phyloP scores from a whole-genome alignment of 2,888 invertebrate species.

The Apeira syringaria region DNA sequence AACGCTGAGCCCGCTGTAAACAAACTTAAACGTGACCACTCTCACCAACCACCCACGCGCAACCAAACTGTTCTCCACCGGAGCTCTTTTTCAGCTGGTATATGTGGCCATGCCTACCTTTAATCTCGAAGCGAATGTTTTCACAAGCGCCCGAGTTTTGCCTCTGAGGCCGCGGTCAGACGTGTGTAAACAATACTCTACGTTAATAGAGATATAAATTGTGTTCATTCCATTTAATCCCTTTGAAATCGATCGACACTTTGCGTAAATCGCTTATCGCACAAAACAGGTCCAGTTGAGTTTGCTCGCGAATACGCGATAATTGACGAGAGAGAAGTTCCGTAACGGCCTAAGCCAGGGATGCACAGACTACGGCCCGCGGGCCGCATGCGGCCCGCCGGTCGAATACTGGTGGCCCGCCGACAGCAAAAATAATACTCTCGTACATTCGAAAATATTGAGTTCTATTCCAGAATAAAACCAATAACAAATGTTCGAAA shows the following conservation, averaged over 20 bases:
- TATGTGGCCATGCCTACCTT: slow-evolving; percentile 65
- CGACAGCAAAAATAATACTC: too few relatives aligned
- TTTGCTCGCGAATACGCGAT: slow-evolving; percentile 39
- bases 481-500: too few relatives aligned
- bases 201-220: slow-evolving; percentile 82
- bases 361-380: too few relatives aligned
- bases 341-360: slow-evolving; percentile 37
- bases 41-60: slow-evolving; percentile 33
- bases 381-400: too few relatives aligned
- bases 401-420: too few relatives aligned
- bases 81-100: slow-evolving; percentile 48
- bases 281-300: slow-evolving; percentile 47
- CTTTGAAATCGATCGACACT: slow-evolving; percentile 68
- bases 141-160: slow-evolving; percentile 70
- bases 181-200: slow-evolving; percentile 76
- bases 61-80: slow-evolving; percentile 26
- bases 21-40: slow-evolving; percentile 68
- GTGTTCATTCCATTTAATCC: slow-evolving; percentile 74
- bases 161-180: slow-evolving; percentile 65
- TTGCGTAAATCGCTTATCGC: slow-evolving; percentile 64
- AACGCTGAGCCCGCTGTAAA: slow-evolving; percentile 78
- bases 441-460: too few relatives aligned
- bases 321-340: slow-evolving; percentile 52
- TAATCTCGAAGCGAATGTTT: slow-evolving; percentile 77
- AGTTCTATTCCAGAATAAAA: too few relatives aligned